Evolutionary conservation across 2,888 invertebrate genomes (phyloP).

Genomic region (Cyrtodaria siliqua): DNA sequence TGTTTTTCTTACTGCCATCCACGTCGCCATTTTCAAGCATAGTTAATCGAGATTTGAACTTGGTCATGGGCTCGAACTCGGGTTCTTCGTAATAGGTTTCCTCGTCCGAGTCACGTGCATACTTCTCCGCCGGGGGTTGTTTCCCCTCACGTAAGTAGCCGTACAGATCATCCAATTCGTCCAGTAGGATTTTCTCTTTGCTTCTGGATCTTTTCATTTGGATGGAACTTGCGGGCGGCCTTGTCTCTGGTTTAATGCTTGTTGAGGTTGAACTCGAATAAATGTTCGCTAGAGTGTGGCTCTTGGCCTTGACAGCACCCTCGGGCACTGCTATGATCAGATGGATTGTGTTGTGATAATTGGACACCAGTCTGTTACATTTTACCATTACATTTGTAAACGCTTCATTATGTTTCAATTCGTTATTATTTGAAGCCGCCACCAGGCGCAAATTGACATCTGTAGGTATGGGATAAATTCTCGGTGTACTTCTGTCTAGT

Average conservation of each 20-base stretch:
- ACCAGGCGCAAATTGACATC: slow-evolving; percentile 93
- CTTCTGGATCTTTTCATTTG: slow-evolving; percentile 72
- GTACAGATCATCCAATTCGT: slow-evolving; percentile 98
- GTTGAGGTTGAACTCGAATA: slow-evolving; percentile 61
- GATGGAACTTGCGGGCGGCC: slow-evolving; percentile 18
- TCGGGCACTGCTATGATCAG: slow-evolving; percentile 81
- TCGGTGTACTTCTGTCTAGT: slow-evolving; percentile 76
- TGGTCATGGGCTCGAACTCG: slow-evolving; percentile 81
- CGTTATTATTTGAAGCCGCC: slow-evolving; percentile 87
- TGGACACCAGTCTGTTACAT: slow-evolving; percentile 81
- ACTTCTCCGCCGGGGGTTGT: slow-evolving; percentile 89
- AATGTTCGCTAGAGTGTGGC: slow-evolving; percentile 70
- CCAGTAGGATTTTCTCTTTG: slow-evolving; percentile 91
- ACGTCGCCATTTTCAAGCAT: slow-evolving; percentile 74
- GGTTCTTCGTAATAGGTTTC: slow-evolving; percentile 84
- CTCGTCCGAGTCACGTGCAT: slow-evolving; percentile 82
- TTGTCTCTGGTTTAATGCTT: slow-evolving; percentile 23
- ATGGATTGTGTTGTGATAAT: slow-evolving; percentile 84
- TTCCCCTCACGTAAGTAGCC: slow-evolving; percentile 97
- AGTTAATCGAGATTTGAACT: slow-evolving; percentile 75
- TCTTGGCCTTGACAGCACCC: slow-evolving; percentile 68
- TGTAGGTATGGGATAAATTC: slow-evolving; percentile 93
- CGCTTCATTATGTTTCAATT: slow-evolving; percentile 72
- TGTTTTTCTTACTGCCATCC: slow-evolving; percentile 63
- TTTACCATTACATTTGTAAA: slow-evolving; percentile 72